Evolutionary conservation across 2,113 vertebrate genomes (phyloP).

Genomic region (Microcebus ravelobensis): DNA sequence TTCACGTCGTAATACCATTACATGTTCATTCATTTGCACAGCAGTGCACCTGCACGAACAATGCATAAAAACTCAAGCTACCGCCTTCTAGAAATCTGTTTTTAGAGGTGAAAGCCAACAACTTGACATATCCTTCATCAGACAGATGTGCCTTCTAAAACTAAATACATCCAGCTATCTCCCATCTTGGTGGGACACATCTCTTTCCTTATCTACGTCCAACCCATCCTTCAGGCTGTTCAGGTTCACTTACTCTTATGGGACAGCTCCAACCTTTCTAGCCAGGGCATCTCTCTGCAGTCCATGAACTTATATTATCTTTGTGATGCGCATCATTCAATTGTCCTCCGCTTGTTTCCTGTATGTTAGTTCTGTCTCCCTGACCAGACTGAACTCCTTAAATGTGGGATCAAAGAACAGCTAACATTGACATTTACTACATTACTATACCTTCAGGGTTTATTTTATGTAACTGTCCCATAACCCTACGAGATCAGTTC

Average conservation of each 20-base stretch:
- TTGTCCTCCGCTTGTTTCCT: neutral
- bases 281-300: neutral
- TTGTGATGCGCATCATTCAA: neutral
- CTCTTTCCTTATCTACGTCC: neutral
- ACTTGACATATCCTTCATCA: neutral
- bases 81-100: neutral
- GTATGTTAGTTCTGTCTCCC: neutral
- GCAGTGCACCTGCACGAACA: neutral
- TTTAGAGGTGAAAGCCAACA: neutral
- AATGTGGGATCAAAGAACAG: neutral
- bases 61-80: neutral
- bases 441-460: no score
- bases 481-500: neutral
- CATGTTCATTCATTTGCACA: neutral
- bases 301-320: neutral
- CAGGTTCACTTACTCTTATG: neutral
- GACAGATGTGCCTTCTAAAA: neutral
- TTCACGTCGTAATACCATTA: neutral
- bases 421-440: neutral
- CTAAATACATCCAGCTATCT: neutral
- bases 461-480: neutral
- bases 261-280: neutral
- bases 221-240: neutral
- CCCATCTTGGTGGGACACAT: rapidly evolving
- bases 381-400: neutral